Percentiles rank a stretch among this genome's conserved stretches.
phyloP scores from a whole-genome alignment of 2,797 vertebrate genomes.

The Lophius americanus region DNA sequence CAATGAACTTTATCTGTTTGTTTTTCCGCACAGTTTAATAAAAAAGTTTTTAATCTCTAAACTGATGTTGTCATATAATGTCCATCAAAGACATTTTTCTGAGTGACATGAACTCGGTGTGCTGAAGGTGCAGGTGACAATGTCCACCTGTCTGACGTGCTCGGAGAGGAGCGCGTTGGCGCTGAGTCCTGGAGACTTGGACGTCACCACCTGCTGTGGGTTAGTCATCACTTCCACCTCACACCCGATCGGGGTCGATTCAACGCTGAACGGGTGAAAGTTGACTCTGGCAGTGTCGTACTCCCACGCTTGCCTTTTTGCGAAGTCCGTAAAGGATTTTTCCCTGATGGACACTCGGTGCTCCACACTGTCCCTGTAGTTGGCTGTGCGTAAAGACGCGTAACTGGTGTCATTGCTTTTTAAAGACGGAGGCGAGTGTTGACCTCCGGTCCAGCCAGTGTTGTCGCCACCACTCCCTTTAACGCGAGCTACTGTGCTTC shows the following conservation, averaged over 20 bases:
- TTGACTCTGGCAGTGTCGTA: slow-evolving; percentile 67
- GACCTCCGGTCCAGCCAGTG: slow-evolving; percentile 66
- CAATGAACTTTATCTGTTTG: too few relatives aligned
- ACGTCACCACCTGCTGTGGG: slow-evolving; percentile 20
- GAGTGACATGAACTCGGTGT: slow-evolving; percentile 74
- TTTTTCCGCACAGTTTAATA: background rate
- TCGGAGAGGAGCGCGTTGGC: slow-evolving; percentile 1
- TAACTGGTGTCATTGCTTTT: slow-evolving; percentile 82
- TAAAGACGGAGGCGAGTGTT: slow-evolving; percentile 74
- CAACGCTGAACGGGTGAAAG: slow-evolving; percentile 83
- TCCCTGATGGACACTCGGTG: slow-evolving; percentile 31
- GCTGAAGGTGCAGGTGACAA: slow-evolving; percentile 79
- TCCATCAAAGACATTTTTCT: slow-evolving; percentile 59
- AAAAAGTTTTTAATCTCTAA: background rate
- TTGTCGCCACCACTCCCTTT: slow-evolving; percentile 38
- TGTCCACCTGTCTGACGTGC: slow-evolving; percentile 56
- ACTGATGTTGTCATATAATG: background rate
- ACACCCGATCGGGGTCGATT: slow-evolving; percentile 50
- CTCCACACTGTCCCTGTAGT: slow-evolving; percentile 50
- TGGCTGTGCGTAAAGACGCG: slow-evolving; percentile 74
- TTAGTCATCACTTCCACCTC: slow-evolving; percentile 35
- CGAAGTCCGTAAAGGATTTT: slow-evolving; percentile 74
- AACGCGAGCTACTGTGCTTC: slow-evolving; percentile 49
- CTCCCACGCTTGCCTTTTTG: slow-evolving; percentile 79
- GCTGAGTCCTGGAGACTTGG: slow-evolving; percentile 26